phyloP scores from a whole-genome alignment of 1,140 invertebrate species.

The Orchestia grillus region DNA sequence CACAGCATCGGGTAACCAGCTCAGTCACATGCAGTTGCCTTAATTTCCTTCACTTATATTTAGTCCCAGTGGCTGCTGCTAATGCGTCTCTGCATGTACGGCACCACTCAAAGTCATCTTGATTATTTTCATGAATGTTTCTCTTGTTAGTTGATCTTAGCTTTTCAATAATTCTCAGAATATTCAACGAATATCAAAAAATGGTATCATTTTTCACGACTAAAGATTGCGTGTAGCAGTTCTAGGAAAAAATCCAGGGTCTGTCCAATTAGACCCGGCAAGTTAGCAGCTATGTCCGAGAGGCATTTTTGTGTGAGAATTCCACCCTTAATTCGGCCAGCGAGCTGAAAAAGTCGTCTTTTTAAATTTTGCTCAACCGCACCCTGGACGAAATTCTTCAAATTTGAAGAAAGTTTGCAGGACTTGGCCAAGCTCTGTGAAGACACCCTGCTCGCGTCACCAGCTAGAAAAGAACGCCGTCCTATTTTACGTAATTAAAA shows the following conservation, averaged over 20 bases:
- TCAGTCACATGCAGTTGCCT: background rate
- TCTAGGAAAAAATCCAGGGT: background rate
- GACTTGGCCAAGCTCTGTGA: background rate
- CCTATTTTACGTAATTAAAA: background rate
- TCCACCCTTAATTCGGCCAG: background rate
- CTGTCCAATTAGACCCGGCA: background rate
- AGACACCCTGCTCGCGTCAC: background rate
- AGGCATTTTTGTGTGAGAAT: background rate
- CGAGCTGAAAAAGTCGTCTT: background rate
- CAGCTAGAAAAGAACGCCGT: background rate
- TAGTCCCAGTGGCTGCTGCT: background rate
- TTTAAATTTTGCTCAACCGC: background rate
- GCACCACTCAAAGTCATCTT: background rate
- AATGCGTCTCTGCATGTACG: background rate
- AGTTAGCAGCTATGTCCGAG: background rate
- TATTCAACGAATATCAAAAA: background rate
- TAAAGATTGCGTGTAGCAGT: background rate
- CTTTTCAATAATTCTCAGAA: background rate
- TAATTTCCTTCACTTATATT: background rate
- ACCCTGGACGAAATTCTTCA: background rate
- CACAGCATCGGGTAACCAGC: background rate
- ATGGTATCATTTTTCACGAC: background rate
- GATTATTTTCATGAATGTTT: background rate
- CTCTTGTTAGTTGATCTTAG: background rate
- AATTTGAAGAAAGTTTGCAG: background rate